phyloP scores from a whole-genome alignment of 1,140 invertebrate genomes.

The Calephelis nemesis region DNA sequence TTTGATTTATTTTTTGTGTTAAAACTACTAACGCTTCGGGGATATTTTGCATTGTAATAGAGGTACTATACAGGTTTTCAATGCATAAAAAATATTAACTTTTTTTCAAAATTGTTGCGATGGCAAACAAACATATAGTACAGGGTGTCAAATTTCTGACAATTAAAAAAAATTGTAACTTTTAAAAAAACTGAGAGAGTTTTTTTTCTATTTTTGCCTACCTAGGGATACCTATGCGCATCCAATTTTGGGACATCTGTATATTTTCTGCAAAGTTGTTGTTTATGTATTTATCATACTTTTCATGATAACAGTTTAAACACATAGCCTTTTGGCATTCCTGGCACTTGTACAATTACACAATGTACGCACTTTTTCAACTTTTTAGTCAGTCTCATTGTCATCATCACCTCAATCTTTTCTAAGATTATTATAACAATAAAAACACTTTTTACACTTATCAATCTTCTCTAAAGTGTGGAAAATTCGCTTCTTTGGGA shows the following conservation, averaged over 20 bases:
- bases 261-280: too few relatives aligned
- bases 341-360: too few relatives aligned
- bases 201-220: not conserved
- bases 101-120: slow-evolving; percentile 4
- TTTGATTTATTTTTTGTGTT: slow-evolving; percentile 4
- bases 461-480: too few relatives aligned
- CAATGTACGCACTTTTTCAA: too few relatives aligned
- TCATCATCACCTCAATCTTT: too few relatives aligned
- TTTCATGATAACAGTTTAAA: too few relatives aligned
- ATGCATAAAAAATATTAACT: slow-evolving; percentile 10
- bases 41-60: slow-evolving; percentile 6
- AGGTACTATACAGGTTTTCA: slow-evolving; percentile 7
- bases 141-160: not conserved
- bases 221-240: not conserved
- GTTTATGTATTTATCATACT: too few relatives aligned
- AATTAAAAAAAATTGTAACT: not conserved
- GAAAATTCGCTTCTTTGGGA: too few relatives aligned
- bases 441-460: too few relatives aligned
- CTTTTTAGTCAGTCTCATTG: too few relatives aligned
- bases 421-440: too few relatives aligned
- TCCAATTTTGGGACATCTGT: not conserved
- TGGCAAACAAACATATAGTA: slow-evolving; percentile 6
- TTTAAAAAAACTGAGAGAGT: not conserved
- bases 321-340: too few relatives aligned
- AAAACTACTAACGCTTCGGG: slow-evolving; percentile 1